Conservation (phyloP, 2,888 invertebrate genomes). For the Orthosia incerta region DNA sequence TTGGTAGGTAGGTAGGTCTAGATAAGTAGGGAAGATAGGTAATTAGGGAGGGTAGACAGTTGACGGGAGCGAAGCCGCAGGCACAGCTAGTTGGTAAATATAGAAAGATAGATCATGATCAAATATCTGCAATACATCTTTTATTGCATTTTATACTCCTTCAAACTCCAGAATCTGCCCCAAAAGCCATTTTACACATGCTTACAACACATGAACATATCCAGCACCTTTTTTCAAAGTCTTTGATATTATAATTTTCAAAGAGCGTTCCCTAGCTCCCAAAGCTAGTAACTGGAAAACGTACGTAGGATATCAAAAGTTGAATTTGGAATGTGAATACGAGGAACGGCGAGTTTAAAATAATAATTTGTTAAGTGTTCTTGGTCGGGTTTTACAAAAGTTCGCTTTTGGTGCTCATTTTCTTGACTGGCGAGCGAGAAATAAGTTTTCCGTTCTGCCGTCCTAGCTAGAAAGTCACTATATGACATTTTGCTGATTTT, state of each 20-base stretch:
- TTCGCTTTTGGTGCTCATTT: slow-evolving; percentile 19
- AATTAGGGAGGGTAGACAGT: no score
- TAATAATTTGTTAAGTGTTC: slow-evolving; percentile 62
- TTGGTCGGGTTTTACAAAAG: slow-evolving; percentile 37
- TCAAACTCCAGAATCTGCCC: background rate
- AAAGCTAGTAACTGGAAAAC: slow-evolving; percentile 42
- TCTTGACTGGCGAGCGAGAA: slow-evolving; percentile 10
- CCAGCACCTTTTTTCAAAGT: slow-evolving; percentile 51
- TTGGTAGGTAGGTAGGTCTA: no score
- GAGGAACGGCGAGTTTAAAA: slow-evolving; percentile 53
- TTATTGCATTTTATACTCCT: slow-evolving; percentile 1
- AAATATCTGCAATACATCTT: background rate
- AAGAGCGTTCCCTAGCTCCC: slow-evolving; percentile 59
- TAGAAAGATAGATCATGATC: no score
- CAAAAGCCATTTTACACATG: slow-evolving; percentile 16
- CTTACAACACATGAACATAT: slow-evolving; percentile 31
- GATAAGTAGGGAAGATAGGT: no score
- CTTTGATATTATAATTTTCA: slow-evolving; percentile 70
- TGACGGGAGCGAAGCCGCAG: no score
- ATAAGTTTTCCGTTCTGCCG: slow-evolving; percentile 17
- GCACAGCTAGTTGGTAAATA: no score
- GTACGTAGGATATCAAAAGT: slow-evolving; percentile 58
- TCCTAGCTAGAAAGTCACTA: no score
- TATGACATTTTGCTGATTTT: no score
- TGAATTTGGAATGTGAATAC: slow-evolving; percentile 55